These are phyloP conservation scores for Rhyacophila brunnea DNA, from an alignment of 1,140 invertebrate species.

Conservation along the genomic window DNA sequence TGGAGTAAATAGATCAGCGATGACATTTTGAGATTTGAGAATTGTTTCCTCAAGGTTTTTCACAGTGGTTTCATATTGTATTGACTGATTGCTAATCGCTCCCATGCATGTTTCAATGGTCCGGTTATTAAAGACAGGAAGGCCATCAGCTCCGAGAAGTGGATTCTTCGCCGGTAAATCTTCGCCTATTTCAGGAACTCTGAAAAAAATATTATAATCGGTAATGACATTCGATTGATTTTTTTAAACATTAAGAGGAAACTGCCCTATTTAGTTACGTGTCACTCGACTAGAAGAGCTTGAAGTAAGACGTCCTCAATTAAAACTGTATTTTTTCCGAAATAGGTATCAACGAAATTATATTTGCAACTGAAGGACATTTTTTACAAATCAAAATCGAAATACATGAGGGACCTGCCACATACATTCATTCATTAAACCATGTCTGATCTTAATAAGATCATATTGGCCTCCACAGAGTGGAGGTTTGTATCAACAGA, in stretches of 20 bases:
- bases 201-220: conserved; percentile 52
- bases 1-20: conserved; percentile 73
- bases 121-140: conserved; percentile 78
- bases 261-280: no score
- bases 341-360: background rate
- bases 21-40: conserved; percentile 59
- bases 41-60: conserved; percentile 61
- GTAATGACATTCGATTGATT: conserved; percentile 10
- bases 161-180: conserved; percentile 71
- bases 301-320: background rate
- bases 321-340: background rate
- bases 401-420: no score
- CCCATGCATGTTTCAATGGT: conserved; percentile 80
- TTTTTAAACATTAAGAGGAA: background rate
- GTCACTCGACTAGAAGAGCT: background rate
- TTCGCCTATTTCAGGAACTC: conserved; percentile 87
- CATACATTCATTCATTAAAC: no score
- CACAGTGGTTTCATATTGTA: conserved; percentile 80
- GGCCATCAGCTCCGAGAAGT: conserved; percentile 67
- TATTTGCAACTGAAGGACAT: no score
- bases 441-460: no score
- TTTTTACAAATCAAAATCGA: no score
- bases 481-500: no score
- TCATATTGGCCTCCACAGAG: no score
- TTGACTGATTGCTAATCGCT: conserved; percentile 75